Conservation (phyloP, 2,888 invertebrate species). For the Ectemnius cavifrons region DNA sequence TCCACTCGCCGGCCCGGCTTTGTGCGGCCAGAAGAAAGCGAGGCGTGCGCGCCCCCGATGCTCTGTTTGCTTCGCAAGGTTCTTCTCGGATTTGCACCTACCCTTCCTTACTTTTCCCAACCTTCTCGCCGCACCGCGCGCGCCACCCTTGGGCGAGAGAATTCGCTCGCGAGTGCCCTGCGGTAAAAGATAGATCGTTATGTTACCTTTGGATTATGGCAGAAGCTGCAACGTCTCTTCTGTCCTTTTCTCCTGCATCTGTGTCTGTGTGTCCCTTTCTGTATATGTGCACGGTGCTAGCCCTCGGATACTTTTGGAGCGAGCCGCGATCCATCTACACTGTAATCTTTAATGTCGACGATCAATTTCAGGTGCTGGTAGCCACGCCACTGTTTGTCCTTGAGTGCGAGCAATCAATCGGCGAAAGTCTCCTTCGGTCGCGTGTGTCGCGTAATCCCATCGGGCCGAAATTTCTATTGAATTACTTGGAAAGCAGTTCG, state of each 20-base stretch:
- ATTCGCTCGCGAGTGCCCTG: not conserved
- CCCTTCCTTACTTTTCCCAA: conserved; percentile 23
- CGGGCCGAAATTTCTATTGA: not conserved
- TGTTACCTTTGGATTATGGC: conserved; percentile 57
- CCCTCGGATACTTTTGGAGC: conserved; percentile 5
- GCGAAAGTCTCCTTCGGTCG: not conserved
- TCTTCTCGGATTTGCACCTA: conserved; percentile 53
- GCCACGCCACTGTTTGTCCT: not conserved
- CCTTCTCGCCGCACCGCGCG: not conserved
- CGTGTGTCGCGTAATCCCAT: conserved; percentile 4
- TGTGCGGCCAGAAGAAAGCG: conserved; percentile 26
- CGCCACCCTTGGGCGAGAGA: not conserved
- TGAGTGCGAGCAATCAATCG: conserved; percentile 7
- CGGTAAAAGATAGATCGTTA: conserved; percentile 54
- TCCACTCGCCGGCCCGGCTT: conserved; percentile 54
- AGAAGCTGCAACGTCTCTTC: conserved; percentile 28
- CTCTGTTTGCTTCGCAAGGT: conserved; percentile 52
- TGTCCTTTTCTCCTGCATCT: not conserved
- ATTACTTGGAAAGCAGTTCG: not conserved
- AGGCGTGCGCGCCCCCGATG: conserved; percentile 3
- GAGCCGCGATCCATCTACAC: conserved; percentile 21
- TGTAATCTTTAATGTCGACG: conserved; percentile 35
- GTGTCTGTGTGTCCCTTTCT: not conserved
- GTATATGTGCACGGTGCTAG: not conserved
- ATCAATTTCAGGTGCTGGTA: conserved; percentile 36